Base-by-base conservation (phyloP, 2,888 invertebrate species). In the Pandemis corylana region DNA sequence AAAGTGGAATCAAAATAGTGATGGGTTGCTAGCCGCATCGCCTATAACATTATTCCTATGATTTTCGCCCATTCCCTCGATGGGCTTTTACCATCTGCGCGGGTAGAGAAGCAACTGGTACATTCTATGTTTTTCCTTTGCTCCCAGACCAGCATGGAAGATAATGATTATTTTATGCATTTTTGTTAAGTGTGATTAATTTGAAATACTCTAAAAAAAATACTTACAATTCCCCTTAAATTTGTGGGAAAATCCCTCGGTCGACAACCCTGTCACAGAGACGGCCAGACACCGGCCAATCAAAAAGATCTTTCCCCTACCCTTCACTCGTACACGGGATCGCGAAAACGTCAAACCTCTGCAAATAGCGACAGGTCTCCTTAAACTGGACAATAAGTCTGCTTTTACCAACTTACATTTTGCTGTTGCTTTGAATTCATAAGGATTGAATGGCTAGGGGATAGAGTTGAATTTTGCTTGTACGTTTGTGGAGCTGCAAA, bases 281-380 rank as follows among this genome's bases (percentile, higher is more conserved):
- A 41, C 42, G 65, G 51, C 20, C 51, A 41, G 42, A 0, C 64
- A 0, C 2, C 28, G n/a, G 49, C 74, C 69, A 74, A 1, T 44
- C 36, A 7, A 12, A 12, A 41, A 66, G 74, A 74, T 28, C 69
- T 15, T 64, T 44, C 15, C 13, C 28, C 12, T 51, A 28, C 44
- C 74, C 49, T 44, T 70, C 74, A 61, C 61, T 70, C 61, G 10
- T 49, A 42, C 51, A 44, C n/a, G 6, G 6, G 20, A 59, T 53
- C 10, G 51, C 74, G 28, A 70, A 70, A 66, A 15, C 6, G n/a
- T 15, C 42, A 61, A n/a, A 61, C 51, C 41, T 69, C 61, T 28
- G 74, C 74, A 61, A 74, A 74, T 70, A 74, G 59, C 65, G 65
- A 53, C 42, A 44, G 69, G 49, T 62, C 74, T 61, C 20, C 28